phyloP scores from a whole-genome alignment of 1,140 invertebrate species.

The Acyrthosiphon pisum region DNA sequence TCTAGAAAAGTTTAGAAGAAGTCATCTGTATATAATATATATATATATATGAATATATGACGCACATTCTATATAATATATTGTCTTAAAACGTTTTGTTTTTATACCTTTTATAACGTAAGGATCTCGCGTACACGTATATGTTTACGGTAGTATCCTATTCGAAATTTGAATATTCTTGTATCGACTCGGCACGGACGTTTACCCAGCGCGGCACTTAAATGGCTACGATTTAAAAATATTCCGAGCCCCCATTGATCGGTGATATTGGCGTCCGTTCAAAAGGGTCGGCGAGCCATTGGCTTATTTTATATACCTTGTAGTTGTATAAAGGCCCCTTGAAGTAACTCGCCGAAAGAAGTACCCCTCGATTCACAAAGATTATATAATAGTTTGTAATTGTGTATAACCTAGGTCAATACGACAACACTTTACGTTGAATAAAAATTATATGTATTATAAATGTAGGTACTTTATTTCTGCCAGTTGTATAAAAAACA shows the following conservation, averaged over 20 bases:
- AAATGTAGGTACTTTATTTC: slow-evolving; percentile 1
- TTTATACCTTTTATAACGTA: background rate
- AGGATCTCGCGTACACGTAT: background rate
- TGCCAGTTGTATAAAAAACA: background rate
- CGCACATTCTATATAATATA: background rate
- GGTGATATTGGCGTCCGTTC: slow-evolving; percentile 26
- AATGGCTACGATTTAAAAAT: slow-evolving; percentile 36
- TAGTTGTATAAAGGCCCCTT: background rate
- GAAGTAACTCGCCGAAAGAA: background rate
- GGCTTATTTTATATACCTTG: slow-evolving; percentile 9
- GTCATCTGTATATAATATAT: background rate
- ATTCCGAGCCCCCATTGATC: background rate
- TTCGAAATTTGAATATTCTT: slow-evolving; percentile 5
- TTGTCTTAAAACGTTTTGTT: background rate
- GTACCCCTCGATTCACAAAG: background rate
- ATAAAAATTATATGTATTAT: background rate
- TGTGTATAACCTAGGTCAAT: background rate
- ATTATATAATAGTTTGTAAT: background rate
- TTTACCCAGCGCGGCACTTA: background rate
- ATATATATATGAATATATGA: background rate
- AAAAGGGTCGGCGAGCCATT: background rate
- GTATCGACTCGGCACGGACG: background rate
- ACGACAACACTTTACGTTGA: background rate
- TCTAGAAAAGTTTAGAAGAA: background rate
- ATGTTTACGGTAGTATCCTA: background rate